These are phyloP conservation scores for Ramphastos sulfuratus DNA, from an alignment of 2,113 vertebrate species.

Conservation along the genomic window DNA sequence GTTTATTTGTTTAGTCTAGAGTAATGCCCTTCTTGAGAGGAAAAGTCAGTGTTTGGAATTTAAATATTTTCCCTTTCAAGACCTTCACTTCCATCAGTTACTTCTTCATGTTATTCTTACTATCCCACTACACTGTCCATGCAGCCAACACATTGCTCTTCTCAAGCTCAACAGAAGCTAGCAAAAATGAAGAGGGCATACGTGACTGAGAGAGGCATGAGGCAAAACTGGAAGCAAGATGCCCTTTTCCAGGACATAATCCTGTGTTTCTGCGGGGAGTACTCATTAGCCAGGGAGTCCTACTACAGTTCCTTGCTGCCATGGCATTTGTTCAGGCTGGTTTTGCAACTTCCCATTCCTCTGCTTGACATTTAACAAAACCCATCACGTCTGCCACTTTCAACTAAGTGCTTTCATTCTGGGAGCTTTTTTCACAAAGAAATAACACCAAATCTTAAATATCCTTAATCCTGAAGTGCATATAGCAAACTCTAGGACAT, in stretches of 20 bases:
- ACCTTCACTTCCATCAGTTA: background rate
- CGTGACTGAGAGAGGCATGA: background rate
- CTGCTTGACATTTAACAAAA: background rate
- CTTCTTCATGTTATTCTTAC: background rate
- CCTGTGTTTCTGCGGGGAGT: background rate
- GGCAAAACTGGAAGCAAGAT: background rate
- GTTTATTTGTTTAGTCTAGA: background rate
- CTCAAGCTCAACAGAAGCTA: slow-evolving; percentile 16
- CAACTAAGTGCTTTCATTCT: background rate
- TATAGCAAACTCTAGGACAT: background rate
- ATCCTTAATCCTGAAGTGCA: background rate
- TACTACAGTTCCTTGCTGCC: background rate
- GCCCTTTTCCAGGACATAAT: background rate
- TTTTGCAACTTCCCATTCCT: background rate
- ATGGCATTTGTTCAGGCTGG: background rate
- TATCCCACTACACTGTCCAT: background rate
- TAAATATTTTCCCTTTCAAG: background rate
- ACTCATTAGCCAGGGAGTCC: background rate
- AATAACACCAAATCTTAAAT: background rate
- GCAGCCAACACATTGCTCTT: background rate
- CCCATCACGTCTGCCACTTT: background rate
- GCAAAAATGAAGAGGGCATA: slow-evolving; percentile 40
- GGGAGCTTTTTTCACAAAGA: background rate
- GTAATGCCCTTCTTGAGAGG: background rate
- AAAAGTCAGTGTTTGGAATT: background rate